Base-by-base conservation (phyloP, 2,113 vertebrate species). In the Cyphomyrus plagiostoma region DNA sequence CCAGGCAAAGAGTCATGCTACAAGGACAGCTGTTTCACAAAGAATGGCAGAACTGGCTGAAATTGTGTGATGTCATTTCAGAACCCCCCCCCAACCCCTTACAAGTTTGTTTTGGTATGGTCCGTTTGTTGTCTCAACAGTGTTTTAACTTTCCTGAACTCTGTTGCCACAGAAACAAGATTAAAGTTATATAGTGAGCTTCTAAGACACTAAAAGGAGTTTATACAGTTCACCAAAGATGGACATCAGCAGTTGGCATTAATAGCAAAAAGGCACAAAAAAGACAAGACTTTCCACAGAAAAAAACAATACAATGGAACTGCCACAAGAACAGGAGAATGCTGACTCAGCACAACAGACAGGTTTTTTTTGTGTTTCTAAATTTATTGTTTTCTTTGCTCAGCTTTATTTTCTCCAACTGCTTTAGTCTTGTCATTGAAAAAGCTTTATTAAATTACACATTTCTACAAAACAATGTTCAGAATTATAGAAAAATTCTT, bases 331-430 rank as follows among this genome's bases (percentile, higher is more conserved):
- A 52, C n/a, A 46, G 35, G n/a, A 87, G 62, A 90, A 53, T 17
- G 62, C 48, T 35, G 84, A 77, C 26, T 52, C 17, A 77, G 39
- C 46, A 26, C 58, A 62, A 46, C 49, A 52, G 83, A 21, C 39
- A 26, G 46, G n/a, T 53, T 52, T 52, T 52, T 52, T 74, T 86
- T 46, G 42, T 53, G 30, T 50, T 90, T 90, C 48, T 30, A 87
- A n/a, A n/a, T 87, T 52, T 90, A 50, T 90, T 90, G 58, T 87
- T 90, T 46, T 89, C 56, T 89, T 45, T 86, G 50, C 89, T 87
- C 52, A 56, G 48, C 87, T 83, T 86, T 70, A n/a, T 89, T 48
- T 39, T 49, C 45, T 52, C 46, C 56, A 19, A n/a, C 19, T 86
- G 80, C 82, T 85, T 86, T 52, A 89, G 83, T 87, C 35, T 56